phyloP scores from a whole-genome alignment of 35 echinoderm and acorn worm genomes.

The Antedon bifida region DNA sequence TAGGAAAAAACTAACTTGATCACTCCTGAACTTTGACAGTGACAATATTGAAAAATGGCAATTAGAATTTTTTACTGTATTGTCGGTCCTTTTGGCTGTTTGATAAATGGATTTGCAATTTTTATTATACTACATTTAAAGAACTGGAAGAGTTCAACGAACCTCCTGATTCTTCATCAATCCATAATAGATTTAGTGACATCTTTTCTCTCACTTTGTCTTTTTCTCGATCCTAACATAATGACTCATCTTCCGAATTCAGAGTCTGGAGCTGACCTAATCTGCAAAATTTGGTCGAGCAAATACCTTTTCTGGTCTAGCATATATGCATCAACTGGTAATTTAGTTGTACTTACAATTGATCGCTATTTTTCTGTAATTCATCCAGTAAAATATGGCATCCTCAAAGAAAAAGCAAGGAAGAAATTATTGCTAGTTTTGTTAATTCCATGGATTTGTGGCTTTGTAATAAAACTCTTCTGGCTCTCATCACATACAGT shows the following conservation, averaged over 20 bases:
- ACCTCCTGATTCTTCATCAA: neutral
- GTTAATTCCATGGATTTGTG: neutral
- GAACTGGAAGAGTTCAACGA: neutral
- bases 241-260: neutral
- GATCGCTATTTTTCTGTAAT: conserved; percentile 85
- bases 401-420: neutral
- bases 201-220: neutral
- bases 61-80: neutral
- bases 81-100: neutral
- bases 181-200: neutral
- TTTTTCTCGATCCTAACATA: neutral
- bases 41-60: neutral
- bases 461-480: neutral
- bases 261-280: neutral
- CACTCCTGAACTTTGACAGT: too few species aligned
- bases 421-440: neutral
- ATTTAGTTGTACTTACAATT: conserved; percentile 56
- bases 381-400: conserved; percentile 53
- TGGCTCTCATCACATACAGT: neutral
- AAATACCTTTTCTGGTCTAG: conserved; percentile 76
- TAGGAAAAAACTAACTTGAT: too few species aligned
- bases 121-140: neutral
- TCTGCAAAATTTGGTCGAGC: conserved; percentile 74
- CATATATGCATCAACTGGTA: conserved; percentile 60
- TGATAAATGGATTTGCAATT: neutral